Evolutionary conservation across 2,113 vertebrate genomes (phyloP), one percentile per base, ranked within the genome.

Genomic region (Galeopterus variegatus): DNA sequence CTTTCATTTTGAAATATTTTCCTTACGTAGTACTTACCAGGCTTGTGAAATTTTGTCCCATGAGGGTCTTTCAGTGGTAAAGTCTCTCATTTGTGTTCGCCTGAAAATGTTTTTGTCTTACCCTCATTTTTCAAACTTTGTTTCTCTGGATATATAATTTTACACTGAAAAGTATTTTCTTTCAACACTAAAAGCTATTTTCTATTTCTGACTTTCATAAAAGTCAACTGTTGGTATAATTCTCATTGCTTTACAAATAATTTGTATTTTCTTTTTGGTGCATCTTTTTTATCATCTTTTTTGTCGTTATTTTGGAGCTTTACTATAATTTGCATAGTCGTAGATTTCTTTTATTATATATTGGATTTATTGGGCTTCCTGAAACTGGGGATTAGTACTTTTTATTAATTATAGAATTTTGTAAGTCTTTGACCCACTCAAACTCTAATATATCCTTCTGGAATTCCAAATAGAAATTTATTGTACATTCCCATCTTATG

Each of bases 161-260:
- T 62, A 90, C 8, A 10, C 79, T 58, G 48, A 64, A 89, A 86
- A 36, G 33, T 90, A 64, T 21, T 85, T 93, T 93, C 62, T 93
- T 95, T 69, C 7, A 67, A 65, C 33, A 75, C 33, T 87, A 33
- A 41, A 87, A 75, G 36, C 31, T 87, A n/a, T 94, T 91, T 90
- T 52, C 14, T 77, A 94, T 56, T 77, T 96, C 36, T 65, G 14
- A 88, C n/a, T 79, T 82, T 33, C 41, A 11, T 75, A 73, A 93
- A 86, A 93, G 18, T 67, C 28, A 67, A 52, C 26, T 69, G 19
- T 81, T 31, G n/a, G 13, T 88, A 19, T 81, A 60, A 87, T 94
- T 82, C 24, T 80, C 28, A 75, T 73, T 87, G 12, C 28, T 83
- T 92, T 88, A 31, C 60, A 75, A 82, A 48, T 77, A 41, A 41